Percentiles rank a stretch among this genome's conserved stretches.
Conservation (phyloP, 2,797 vertebrate genomes). For the Falco novaeseelandiae region DNA sequence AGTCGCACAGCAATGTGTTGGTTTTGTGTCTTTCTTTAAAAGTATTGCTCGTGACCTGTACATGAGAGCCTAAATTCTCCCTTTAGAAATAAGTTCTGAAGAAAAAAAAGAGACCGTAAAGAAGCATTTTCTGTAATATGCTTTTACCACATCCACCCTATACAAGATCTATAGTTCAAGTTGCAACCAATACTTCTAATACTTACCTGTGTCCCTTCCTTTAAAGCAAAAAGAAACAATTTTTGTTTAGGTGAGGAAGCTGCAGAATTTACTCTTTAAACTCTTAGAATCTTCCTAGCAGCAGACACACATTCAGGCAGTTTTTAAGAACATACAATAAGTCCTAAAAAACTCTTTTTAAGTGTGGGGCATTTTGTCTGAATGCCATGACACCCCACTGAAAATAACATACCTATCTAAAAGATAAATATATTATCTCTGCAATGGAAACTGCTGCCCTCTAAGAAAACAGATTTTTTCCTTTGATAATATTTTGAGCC, state of each 20-base stretch:
- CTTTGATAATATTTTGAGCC: conserved; percentile 38
- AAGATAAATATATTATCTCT: not conserved
- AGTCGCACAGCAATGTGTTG: not conserved
- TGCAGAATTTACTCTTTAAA: not conserved
- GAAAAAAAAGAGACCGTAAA: not conserved
- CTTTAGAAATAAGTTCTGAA: not conserved
- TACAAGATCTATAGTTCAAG: not conserved
- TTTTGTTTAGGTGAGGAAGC: not conserved
- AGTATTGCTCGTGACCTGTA: not conserved
- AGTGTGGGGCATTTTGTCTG: not conserved
- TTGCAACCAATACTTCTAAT: not conserved
- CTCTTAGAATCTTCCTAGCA: not conserved
- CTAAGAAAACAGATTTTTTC: conserved; percentile 25
- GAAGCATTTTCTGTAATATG: not conserved
- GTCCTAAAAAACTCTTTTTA: not conserved
- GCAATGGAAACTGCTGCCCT: not conserved
- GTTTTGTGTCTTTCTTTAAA: not conserved
- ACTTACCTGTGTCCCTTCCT: not conserved
- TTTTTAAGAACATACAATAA: not conserved
- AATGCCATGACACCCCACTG: not conserved
- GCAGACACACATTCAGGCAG: not conserved
- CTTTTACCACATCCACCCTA: not conserved
- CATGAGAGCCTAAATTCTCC: not conserved
- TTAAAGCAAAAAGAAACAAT: not conserved
- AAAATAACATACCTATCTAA: not conserved